phyloP scores from a whole-genome alignment of 2,113 vertebrate species.

The Aegotheles bennettii region DNA sequence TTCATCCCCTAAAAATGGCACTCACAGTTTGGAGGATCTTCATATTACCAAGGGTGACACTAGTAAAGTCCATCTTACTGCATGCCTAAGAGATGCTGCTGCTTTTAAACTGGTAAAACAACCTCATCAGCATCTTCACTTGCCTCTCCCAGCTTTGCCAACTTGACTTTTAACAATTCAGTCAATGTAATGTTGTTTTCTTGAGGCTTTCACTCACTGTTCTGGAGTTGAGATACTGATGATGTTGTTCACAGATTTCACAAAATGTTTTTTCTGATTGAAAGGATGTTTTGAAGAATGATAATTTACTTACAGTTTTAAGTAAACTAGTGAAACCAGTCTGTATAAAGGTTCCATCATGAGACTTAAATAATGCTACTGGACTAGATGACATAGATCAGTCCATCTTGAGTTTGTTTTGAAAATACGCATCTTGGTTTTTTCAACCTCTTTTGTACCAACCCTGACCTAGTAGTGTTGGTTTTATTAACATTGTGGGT shows the following conservation, averaged over 20 bases:
- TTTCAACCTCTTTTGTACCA: not conserved
- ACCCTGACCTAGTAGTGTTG: not conserved
- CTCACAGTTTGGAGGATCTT: not conserved
- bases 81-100: not conserved
- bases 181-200: not conserved
- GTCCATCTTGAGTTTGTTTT: not conserved
- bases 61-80: not conserved
- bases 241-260: not conserved
- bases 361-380: not conserved
- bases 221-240: not conserved
- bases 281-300: not conserved
- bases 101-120: not conserved
- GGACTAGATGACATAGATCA: not conserved
- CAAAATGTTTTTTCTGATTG: not conserved
- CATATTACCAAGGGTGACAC: not conserved
- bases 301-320: not conserved
- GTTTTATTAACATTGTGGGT: not conserved
- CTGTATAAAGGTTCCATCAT: not conserved
- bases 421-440: not conserved
- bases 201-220: not conserved
- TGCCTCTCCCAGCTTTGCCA: not conserved
- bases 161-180: not conserved
- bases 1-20: not conserved
- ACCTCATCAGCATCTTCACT: not conserved
- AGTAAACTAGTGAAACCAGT: not conserved